Evolutionary conservation across 2,797 vertebrate species (phyloP).

Genomic region (Sebastes trivittatus): DNA sequence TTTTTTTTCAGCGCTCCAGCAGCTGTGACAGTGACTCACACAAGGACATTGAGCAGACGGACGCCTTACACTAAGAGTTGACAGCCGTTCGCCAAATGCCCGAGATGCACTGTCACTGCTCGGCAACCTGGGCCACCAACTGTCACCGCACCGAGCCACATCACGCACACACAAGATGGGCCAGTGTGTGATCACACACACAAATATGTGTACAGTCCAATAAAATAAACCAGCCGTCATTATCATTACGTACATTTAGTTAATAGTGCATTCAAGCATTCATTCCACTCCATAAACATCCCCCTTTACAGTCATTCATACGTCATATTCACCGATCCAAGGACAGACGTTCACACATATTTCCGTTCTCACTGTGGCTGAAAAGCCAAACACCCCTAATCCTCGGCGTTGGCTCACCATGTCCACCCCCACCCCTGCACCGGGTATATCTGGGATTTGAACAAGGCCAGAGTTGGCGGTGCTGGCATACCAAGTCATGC

Average conservation of each 20-base stretch:
- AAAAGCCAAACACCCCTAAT: slow-evolving; percentile 25
- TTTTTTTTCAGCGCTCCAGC: slow-evolving; percentile 13
- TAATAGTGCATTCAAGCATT: background rate
- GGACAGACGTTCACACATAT: slow-evolving; percentile 18
- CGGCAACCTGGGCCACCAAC: slow-evolving; percentile 53
- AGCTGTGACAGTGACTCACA: slow-evolving; percentile 68
- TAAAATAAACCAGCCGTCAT: background rate
- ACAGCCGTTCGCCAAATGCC: slow-evolving; percentile 44
- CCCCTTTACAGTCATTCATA: background rate
- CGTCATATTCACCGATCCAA: slow-evolving; percentile 1
- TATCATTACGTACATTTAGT: background rate
- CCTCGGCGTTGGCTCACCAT: background rate
- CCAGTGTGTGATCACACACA: background rate
- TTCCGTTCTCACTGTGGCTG: slow-evolving; percentile 6
- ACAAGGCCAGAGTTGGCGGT: slow-evolving; percentile 1
- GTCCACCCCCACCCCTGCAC: background rate
- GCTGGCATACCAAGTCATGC: background rate
- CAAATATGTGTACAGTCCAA: background rate
- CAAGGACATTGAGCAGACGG: slow-evolving; percentile 51
- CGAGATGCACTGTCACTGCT: slow-evolving; percentile 32
- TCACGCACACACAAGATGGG: background rate
- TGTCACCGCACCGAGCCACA: slow-evolving; percentile 32
- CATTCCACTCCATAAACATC: slow-evolving; percentile 9
- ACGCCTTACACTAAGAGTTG: slow-evolving; percentile 23
- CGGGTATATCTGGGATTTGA: slow-evolving; percentile 15